Evolutionary conservation across 2,113 vertebrate genomes (phyloP), one percentile per base, ranked within the genome.

Genomic region (Phainopepla nitens): DNA sequence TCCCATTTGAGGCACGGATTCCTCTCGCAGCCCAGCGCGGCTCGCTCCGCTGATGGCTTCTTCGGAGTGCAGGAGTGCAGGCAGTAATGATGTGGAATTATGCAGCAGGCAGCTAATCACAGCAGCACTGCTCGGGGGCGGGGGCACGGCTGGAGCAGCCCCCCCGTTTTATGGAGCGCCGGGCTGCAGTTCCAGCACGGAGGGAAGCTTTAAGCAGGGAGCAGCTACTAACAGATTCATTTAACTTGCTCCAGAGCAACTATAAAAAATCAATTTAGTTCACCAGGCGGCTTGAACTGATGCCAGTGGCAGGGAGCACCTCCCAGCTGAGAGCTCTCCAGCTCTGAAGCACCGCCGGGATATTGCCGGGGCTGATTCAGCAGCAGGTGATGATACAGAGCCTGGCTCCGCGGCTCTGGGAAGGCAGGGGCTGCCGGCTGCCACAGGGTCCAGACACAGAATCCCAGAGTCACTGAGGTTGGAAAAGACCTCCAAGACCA

Each of bases 231-330:
- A 98, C 98, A 97, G 98, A 98, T 98, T 98, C 98, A 98, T 98
- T 98, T 98, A 98, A 97, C 96, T 96, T 94, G 94, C 97, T 98
- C 98, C 98, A 97, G 97, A 98, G 97, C 98, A 97, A 96, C 97
- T 97, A 98, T 98, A 98, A 98, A 98, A 98, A 98, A 98, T 98
- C 98, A 98, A 98, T 98, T 98, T 98, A 98, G 98, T 98, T 98
- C 98, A 97, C 97, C 97, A 97, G 97, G 98, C 86, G 51, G 95
- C 96, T 98, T 98, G 98, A 98, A 97, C 86, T 7, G 68, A 92
- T 90, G 97, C 98, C 98, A 98, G 89, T 92, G 97, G 97, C 97
- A 61, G 97, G 90, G 92, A 95, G 92, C 85, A 83, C 73, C 94
- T 96, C 97, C 96, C 91, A 45, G 86, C 91, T 86, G 45, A 93